Conservation (phyloP, 2,888 invertebrate genomes). For the Cheilosia vernalis region DNA sequence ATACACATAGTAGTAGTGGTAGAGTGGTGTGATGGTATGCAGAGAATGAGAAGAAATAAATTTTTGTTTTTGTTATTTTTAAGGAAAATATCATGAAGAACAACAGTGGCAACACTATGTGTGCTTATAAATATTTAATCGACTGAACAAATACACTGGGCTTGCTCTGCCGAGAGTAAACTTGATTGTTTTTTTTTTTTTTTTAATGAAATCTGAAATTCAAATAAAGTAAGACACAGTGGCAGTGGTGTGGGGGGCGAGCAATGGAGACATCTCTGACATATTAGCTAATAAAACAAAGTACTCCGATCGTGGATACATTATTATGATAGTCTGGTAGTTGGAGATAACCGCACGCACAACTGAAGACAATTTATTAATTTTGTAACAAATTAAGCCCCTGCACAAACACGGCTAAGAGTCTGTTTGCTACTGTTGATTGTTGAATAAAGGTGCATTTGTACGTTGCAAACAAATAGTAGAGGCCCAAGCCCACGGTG, state of each 20-base stretch:
- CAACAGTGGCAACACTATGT: slow-evolving; percentile 73
- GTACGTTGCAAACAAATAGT: slow-evolving; percentile 42
- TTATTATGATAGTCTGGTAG: slow-evolving; percentile 44
- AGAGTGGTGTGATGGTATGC: slow-evolving; percentile 67
- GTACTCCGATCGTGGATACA: slow-evolving; percentile 19
- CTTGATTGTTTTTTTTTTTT: slow-evolving; percentile 25
- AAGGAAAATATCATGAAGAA: slow-evolving; percentile 49
- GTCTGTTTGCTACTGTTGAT: slow-evolving; percentile 55
- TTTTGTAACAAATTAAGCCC: slow-evolving; percentile 54
- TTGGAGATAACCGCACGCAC: slow-evolving; percentile 22
- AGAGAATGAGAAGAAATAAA: slow-evolving; percentile 74
- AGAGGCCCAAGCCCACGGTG: slow-evolving; percentile 39
- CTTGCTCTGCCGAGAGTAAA: slow-evolving; percentile 39
- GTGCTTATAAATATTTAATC: slow-evolving; percentile 69
- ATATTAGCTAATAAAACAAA: slow-evolving; percentile 50
- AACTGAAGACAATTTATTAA: slow-evolving; percentile 39
- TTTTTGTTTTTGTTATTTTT: slow-evolving; percentile 57
- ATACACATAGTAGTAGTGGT: slow-evolving; percentile 53
- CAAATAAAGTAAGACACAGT: slow-evolving; percentile 34
- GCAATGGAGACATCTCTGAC: slow-evolving; percentile 35
- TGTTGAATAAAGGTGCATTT: slow-evolving; percentile 32
- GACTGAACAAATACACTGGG: slow-evolving; percentile 65
- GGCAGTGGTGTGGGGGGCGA: background rate
- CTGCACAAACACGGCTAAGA: slow-evolving; percentile 42
- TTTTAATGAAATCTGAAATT: slow-evolving; percentile 52